phyloP scores from a whole-genome alignment of 2,113 vertebrate species.

The Urocolius indicus region DNA sequence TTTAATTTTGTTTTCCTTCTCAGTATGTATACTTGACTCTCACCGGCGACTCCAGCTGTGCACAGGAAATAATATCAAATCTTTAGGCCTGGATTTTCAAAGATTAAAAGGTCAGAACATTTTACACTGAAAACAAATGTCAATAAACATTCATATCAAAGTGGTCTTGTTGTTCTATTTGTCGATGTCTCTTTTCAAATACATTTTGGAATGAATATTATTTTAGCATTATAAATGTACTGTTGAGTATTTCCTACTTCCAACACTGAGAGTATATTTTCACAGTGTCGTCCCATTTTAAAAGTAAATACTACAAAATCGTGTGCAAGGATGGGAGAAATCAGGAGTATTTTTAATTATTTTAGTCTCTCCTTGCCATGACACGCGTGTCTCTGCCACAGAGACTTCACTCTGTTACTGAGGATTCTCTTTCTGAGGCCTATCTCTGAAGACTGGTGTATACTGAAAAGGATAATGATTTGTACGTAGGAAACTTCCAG shows the following conservation, averaged over 20 bases:
- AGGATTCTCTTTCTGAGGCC: background rate
- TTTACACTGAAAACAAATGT: background rate
- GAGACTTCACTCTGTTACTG: background rate
- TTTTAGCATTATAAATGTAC: background rate
- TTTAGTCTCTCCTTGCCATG: background rate
- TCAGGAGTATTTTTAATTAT: background rate
- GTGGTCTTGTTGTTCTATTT: background rate
- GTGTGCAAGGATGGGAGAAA: background rate
- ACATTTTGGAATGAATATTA: background rate
- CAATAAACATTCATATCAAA: background rate
- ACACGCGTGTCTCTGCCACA: background rate
- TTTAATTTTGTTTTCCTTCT: background rate
- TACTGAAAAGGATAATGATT: background rate
- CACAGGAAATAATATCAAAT: background rate
- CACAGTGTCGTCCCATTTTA: background rate
- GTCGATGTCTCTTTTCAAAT: background rate
- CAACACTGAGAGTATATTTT: background rate
- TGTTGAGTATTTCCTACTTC: background rate
- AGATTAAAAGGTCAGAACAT: background rate
- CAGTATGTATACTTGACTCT: background rate
- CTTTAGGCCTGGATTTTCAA: background rate
- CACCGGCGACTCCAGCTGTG: background rate
- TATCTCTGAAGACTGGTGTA: background rate
- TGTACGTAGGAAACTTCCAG: background rate
- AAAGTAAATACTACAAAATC: background rate